Evolutionary conservation across 2,113 vertebrate genomes (phyloP), one percentile per base, ranked within the genome.

Genomic region (Struthidea cinerea): DNA sequence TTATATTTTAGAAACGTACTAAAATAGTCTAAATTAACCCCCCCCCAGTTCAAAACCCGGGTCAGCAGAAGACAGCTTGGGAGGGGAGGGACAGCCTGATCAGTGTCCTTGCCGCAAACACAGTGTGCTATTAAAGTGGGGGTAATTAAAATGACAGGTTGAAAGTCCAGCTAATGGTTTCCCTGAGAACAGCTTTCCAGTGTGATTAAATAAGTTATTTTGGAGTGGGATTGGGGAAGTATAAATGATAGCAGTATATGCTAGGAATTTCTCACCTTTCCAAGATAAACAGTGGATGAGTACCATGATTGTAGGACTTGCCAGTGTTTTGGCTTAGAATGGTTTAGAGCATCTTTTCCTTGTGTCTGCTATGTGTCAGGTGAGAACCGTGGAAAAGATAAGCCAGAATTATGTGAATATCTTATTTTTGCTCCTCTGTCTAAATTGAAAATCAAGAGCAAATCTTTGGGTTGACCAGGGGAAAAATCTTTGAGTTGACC

Each of bases 201-300:
- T 74, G 42, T 60, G 82, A 93, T 80, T 74, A 88, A 87, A 42
- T 73, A 30, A 70, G 42, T 85, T 87, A 32, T 69, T 87, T 79
- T 93, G 89, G 39, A 86, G 32, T 47, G 68, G 17, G 13, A 37
- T 19, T 59, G 32, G 39, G 39, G 52, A 70, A 75, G 23, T 42
- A 13, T 52, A 61, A 28, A 30, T 57, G 63, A 90, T 83, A 93
- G 33, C n/a, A 32, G 11, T 44, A 19, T 22, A 10, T 69, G 50
- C 71, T 87, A 46, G 82, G 87, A 90, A 84, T 95, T 95, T 90
- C 91, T 86, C 84, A 93, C 93, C 71, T 91, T 85, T 93, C 93
- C 70, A 90, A 59, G 42, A 77, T 80, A 85, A 96, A 83, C 81
- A 83, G 23, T 60, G 46, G 30, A 5, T 83, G 83, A 97, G 35